Evolutionary conservation across 2,888 invertebrate species (phyloP).

Genomic region (Parnassius smintheus): DNA sequence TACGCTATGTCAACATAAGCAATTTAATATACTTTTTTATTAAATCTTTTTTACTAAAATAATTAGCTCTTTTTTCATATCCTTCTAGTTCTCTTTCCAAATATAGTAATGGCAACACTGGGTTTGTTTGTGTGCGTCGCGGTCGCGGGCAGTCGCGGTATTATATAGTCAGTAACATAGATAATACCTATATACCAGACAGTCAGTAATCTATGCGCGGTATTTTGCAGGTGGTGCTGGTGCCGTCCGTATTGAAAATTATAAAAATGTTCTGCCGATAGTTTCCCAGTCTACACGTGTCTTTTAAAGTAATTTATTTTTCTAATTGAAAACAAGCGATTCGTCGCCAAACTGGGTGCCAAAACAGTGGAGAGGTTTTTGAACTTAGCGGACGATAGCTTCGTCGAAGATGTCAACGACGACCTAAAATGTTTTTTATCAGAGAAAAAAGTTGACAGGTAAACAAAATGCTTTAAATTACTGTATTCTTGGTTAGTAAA

Average conservation of each 20-base stretch:
- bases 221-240: conserved; percentile 38
- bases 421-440: conserved; percentile 74
- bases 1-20: too few relatives aligned
- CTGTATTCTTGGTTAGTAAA: conserved; percentile 36
- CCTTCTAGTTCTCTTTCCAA: too few relatives aligned
- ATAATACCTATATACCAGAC: too few relatives aligned
- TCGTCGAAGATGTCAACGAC: conserved; percentile 76
- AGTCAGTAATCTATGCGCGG: too few relatives aligned
- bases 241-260: conserved; percentile 37
- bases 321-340: conserved; percentile 33
- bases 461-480: conserved; percentile 58
- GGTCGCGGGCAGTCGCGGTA: too few relatives aligned
- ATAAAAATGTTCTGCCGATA: conserved; percentile 53
- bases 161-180: too few relatives aligned
- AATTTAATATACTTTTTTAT: too few relatives aligned
- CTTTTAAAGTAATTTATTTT: conserved; percentile 40
- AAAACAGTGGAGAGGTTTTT: conserved; percentile 76
- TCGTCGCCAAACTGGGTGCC: conserved; percentile 75
- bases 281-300: conserved; percentile 63
- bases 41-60: too few relatives aligned
- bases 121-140: too few relatives aligned
- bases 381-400: conserved; percentile 72
- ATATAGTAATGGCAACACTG: too few relatives aligned
- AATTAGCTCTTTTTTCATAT: too few relatives aligned
- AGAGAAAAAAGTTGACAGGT: conserved; percentile 76